These are phyloP conservation scores for Meloe dianella DNA, from an alignment of 2,888 invertebrate genomes.

Conservation along the genomic window DNA sequence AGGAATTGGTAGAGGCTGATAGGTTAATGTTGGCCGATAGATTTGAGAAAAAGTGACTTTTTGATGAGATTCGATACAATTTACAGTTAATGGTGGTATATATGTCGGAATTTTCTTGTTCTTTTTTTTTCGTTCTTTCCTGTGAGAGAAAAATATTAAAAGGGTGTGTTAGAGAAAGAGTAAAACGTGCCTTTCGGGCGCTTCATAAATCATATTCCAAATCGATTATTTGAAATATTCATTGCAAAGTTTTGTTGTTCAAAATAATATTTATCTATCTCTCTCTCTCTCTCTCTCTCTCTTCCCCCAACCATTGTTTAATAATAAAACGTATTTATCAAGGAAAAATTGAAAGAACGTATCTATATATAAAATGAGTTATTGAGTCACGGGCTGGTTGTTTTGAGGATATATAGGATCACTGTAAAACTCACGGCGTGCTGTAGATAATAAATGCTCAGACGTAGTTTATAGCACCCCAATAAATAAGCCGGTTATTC, in stretches of 20 bases:
- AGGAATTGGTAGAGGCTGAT: conserved; percentile 48
- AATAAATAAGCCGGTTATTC: conserved; percentile 59
- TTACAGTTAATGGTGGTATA: background rate
- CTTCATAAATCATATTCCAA: background rate
- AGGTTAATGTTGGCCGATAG: conserved; percentile 40
- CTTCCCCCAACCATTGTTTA: conserved; percentile 24
- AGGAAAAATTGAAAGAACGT: conserved; percentile 48
- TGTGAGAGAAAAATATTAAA: too few species aligned
- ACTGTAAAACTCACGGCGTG: conserved; percentile 54
- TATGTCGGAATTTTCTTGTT: background rate
- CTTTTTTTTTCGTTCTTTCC: background rate
- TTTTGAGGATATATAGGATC: conserved; percentile 52
- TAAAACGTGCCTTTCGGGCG: background rate
- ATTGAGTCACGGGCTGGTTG: conserved; percentile 51
- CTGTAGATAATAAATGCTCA: conserved; percentile 57
- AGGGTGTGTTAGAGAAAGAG: background rate
- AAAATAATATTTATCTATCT: background rate
- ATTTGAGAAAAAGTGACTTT: background rate
- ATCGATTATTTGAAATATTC: conserved; percentile 15
- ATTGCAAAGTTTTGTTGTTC: conserved; percentile 9
- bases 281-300: background rate
- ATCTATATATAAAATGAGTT: conserved; percentile 50
- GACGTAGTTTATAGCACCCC: conserved; percentile 56
- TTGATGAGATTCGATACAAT: background rate
- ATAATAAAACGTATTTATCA: conserved; percentile 40